Conservation (phyloP, 2,797 vertebrate genomes). For the Xerus rutilus region DNA sequence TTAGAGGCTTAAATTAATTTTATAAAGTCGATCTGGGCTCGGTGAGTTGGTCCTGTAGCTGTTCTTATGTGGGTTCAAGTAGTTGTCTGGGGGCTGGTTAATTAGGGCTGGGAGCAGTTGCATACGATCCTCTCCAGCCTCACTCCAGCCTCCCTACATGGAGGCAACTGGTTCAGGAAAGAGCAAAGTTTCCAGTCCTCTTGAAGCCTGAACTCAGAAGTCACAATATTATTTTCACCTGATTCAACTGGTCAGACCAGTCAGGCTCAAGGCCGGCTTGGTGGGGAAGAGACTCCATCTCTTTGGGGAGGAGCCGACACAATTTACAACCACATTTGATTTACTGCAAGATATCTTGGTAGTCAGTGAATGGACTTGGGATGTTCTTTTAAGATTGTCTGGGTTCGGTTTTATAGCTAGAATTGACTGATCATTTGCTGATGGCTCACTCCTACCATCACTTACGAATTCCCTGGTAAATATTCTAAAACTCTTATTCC, state of each 20-base stretch:
- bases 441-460: neutral
- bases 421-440: neutral
- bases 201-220: neutral
- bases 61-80: neutral
- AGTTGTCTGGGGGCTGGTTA: neutral
- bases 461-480: neutral
- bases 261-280: neutral
- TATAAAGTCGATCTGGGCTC: neutral
- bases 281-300: neutral
- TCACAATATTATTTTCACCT: neutral
- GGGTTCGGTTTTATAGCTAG: conserved; percentile 21
- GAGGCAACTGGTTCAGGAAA: neutral
- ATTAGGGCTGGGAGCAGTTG: neutral
- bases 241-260: neutral
- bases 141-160: accelerated
- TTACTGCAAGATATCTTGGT: neutral
- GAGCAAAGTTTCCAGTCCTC: neutral
- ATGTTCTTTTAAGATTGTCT: neutral
- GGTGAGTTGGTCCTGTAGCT: neutral
- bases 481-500: neutral
- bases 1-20: neutral
- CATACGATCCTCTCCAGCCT: neutral
- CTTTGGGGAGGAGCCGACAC: neutral
- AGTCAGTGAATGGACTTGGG: neutral
- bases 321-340: neutral